Evolutionary conservation across 2,888 invertebrate genomes (phyloP), one percentile per base, ranked within the genome.

Genomic region (Hesperia comma): DNA sequence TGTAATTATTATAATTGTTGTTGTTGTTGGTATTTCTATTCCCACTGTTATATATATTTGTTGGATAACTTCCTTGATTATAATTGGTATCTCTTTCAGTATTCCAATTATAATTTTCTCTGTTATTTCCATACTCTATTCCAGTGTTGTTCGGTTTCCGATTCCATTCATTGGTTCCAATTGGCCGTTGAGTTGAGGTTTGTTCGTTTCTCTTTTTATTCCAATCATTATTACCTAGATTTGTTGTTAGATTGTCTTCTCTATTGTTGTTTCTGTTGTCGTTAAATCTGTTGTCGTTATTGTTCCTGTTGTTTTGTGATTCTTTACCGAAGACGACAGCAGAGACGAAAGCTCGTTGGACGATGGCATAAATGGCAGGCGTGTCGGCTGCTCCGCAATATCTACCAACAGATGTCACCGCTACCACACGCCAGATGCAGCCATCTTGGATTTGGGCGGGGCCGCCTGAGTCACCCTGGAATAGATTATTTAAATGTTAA

Each of bases 401-500:
- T 0, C 90, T 73, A 0, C 92, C 92, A 0, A 85, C 72, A 1
- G 92, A 92, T 0, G 92, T 92, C 8, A 92, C 85, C 0, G 84
- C 92, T 0, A 91, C 85, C 0, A 92, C 79, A 0, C 91, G 80
- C 92, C 92, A 92, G 0, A 76, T 55, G 66, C 92, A 92, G 60
- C 87, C 90, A 63, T 90, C 90, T 75, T 85, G 86, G 0, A 89
- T 71, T 70, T 91, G 90, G 0, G 87, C 89, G 3, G 92, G 92
- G 0, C 92, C 92, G 0, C 92, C 92, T 0, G 91, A 91, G 63
- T 92, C 92, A 57, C 92, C 92, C 92, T 92, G 81, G 8, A 60
- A 37, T 4, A 14, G 19, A n/a, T 43, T n/a, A 61, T n/a, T n/a
- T n/a, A n/a, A n/a, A n/a, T n/a, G n/a, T n/a, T n/a, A n/a, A n/a